Evolutionary conservation across 1,140 invertebrate species (phyloP).

Genomic region (Cherax destructor): DNA sequence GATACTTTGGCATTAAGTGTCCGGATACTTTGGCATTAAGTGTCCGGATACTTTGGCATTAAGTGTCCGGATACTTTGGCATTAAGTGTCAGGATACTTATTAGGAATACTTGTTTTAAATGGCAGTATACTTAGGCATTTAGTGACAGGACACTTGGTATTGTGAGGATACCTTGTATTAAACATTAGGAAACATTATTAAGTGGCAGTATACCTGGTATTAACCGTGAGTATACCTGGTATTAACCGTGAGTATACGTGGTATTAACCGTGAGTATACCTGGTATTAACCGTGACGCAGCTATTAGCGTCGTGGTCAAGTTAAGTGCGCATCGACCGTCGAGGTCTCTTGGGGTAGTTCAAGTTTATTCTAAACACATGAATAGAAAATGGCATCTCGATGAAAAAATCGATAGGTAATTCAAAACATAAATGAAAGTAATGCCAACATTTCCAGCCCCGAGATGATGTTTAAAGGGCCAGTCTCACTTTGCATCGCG

Average conservation of each 20-base stretch:
- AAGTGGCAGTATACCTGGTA: too few species aligned
- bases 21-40: too few species aligned
- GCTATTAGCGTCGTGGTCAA: background rate
- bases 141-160: background rate
- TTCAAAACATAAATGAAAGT: constrained; percentile 1
- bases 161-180: background rate
- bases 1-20: too few species aligned
- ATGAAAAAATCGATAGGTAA: constrained; percentile 49
- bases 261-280: too few species aligned
- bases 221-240: too few species aligned
- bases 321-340: constrained; percentile 34
- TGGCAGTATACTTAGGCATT: background rate
- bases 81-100: background rate
- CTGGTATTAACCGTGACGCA: too few species aligned
- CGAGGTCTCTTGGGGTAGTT: background rate
- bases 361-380: constrained; percentile 10
- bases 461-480: background rate
- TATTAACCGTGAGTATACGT: too few species aligned
- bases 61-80: too few species aligned
- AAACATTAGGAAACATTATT: too few species aligned
- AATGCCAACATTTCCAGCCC: background rate
- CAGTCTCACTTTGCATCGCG: background rate
- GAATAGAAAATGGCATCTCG: constrained; percentile 60
- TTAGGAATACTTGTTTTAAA: background rate
- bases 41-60: too few species aligned